Conservation (phyloP, 2,113 vertebrate species). For the Lipotes vexillifer region DNA sequence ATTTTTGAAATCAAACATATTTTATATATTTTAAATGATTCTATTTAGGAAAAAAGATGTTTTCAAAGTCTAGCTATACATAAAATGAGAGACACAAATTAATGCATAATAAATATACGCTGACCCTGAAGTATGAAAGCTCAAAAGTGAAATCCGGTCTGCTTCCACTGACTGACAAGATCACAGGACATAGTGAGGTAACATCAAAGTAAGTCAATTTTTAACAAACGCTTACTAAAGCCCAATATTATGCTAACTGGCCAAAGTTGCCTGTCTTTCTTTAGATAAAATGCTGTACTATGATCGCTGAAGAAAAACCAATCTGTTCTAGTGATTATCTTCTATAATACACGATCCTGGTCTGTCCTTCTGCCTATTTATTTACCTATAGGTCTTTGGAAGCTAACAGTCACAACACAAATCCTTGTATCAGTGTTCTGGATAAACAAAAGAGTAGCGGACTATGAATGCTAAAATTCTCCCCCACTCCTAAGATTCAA, state of each 20-base stretch:
- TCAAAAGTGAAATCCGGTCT: not conserved
- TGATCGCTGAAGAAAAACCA: not conserved
- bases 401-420: not conserved
- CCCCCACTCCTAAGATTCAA: not conserved
- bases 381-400: not conserved
- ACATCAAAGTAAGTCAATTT: not conserved
- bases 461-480: not conserved
- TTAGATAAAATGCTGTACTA: not conserved
- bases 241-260: not conserved
- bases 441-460: not conserved
- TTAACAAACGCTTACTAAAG: conserved; percentile 5
- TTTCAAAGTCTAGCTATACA: not conserved
- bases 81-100: not conserved
- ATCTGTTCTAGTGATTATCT: not conserved
- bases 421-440: not conserved
- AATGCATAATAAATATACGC: not conserved
- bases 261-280: not conserved
- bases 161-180: not conserved
- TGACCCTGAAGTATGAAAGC: not conserved
- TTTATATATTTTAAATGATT: not conserved
- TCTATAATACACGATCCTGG: not conserved
- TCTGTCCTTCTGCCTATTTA: not conserved
- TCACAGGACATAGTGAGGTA: conserved; percentile 24
- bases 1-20: not conserved
- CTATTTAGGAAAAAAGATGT: not conserved